phyloP scores from a whole-genome alignment of 2,797 vertebrate genomes.

The Sphenodon punctatus region DNA sequence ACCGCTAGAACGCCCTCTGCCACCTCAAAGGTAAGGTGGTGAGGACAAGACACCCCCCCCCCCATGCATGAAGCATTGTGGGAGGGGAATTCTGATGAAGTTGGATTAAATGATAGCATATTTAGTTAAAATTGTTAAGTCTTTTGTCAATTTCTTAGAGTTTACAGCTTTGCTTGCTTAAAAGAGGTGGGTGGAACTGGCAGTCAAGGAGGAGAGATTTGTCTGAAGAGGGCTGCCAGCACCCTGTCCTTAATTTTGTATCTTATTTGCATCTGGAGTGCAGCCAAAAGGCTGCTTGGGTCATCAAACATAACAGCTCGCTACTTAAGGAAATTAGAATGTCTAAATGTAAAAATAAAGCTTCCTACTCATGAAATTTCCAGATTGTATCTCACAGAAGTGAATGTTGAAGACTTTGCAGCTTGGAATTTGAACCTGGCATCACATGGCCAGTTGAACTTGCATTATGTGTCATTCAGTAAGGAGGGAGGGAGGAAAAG shows the following conservation, averaged over 20 bases:
- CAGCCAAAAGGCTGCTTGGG: slow-evolving; percentile 39
- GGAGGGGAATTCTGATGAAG: too few species aligned
- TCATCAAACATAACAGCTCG: slow-evolving; percentile 42
- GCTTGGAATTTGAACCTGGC: not conserved
- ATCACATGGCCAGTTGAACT: not conserved
- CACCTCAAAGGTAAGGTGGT: too few species aligned
- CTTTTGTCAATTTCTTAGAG: slow-evolving; percentile 18
- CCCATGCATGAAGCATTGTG: too few species aligned
- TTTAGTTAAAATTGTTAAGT: slow-evolving; percentile 28
- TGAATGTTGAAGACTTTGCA: slow-evolving; percentile 1
- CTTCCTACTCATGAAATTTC: slow-evolving; percentile 31
- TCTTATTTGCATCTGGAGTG: slow-evolving; percentile 29
- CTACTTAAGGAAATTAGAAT: slow-evolving; percentile 30
- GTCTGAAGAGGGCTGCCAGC: slow-evolving; percentile 42
- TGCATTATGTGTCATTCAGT: not conserved
- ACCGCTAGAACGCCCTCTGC: too few species aligned
- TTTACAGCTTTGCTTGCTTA: slow-evolving; percentile 22
- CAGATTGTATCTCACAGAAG: not conserved
- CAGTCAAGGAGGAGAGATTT: slow-evolving; percentile 30
- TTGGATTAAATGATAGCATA: slow-evolving; percentile 17
- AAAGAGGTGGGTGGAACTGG: slow-evolving; percentile 23
- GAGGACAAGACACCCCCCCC: too few species aligned
- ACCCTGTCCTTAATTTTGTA: slow-evolving; percentile 38
- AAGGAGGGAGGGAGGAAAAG: not conserved
- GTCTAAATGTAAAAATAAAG: not conserved